These are phyloP conservation scores for Aleiodes leptofemur DNA, from an alignment of 2,888 invertebrate genomes.

Conservation along the genomic window DNA sequence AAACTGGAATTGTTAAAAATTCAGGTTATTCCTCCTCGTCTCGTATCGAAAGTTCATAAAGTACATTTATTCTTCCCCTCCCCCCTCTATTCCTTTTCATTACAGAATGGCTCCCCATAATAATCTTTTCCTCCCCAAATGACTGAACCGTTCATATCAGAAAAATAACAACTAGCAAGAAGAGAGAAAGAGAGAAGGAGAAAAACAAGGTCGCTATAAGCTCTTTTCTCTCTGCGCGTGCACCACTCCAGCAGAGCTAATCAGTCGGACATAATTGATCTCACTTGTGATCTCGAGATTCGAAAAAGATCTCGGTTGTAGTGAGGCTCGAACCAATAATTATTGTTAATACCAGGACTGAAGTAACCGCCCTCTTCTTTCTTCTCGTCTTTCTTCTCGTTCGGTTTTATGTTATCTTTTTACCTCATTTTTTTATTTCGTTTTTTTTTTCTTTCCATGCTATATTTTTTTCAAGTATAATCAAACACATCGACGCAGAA, in stretches of 20 bases:
- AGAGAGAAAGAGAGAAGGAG: conserved; percentile 43
- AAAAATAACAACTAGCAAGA: conserved; percentile 48
- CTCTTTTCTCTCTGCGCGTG: conserved; percentile 6
- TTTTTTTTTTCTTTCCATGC: conserved; percentile 3
- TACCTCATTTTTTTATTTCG: no score
- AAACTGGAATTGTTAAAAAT: no score
- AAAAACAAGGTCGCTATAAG: conserved; percentile 32
- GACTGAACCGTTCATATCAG: conserved; percentile 8
- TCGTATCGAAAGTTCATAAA: no score
- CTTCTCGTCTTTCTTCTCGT: conserved; percentile 33
- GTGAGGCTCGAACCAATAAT: conserved; percentile 74
- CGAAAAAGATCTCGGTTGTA: conserved; percentile 72
- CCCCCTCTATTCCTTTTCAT: conserved; percentile 8
- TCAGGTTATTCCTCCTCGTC: no score
- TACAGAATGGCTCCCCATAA: conserved; percentile 16
- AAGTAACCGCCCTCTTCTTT: conserved; percentile 52
- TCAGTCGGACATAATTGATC: conserved; percentile 75
- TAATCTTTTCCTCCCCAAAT: conserved; percentile 1
- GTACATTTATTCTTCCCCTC: neutral
- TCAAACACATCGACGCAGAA: neutral
- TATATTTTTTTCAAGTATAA: conserved; percentile 42
- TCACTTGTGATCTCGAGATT: conserved; percentile 75
- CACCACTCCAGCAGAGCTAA: conserved; percentile 64
- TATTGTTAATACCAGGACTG: conserved; percentile 72
- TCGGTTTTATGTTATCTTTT: neutral